A percentile compares a stretch with the other conserved stretches of the same genome.
Evolutionary conservation across 2,113 vertebrate species (phyloP).

Genomic region (Channa maculata): DNA sequence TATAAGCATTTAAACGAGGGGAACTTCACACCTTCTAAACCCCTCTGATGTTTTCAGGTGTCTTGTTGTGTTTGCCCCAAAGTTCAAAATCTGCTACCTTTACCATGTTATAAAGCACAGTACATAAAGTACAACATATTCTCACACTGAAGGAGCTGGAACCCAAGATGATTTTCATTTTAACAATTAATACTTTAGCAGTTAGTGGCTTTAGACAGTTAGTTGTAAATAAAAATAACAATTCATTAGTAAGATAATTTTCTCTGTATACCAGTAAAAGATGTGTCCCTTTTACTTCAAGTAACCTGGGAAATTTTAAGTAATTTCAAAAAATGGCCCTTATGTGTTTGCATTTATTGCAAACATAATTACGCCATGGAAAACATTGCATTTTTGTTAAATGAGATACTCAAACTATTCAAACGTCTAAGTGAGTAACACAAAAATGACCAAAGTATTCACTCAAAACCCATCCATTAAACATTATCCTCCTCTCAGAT

Average conservation of each 20-base stretch:
- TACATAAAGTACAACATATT: neutral
- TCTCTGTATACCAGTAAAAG: neutral
- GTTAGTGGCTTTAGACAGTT: no score
- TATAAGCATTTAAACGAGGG: slow-evolving; percentile 19
- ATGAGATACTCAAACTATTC: slow-evolving; percentile 1
- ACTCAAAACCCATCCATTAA: neutral
- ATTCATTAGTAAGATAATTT: neutral
- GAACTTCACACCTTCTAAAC: neutral
- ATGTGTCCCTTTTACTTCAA: no score
- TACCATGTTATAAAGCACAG: no score
- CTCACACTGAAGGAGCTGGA: neutral
- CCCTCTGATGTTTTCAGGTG: no score
- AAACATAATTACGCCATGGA: neutral
- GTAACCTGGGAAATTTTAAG: no score
- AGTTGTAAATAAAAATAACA: no score
- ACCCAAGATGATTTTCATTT: neutral
- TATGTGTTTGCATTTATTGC: slow-evolving; percentile 34
- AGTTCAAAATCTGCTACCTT: no score
- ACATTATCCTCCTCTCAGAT: neutral
- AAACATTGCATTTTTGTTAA: slow-evolving; percentile 22
- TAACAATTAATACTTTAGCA: neutral
- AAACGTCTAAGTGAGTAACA: neutral
- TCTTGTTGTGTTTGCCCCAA: no score
- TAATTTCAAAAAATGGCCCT: neutral
- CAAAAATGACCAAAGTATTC: neutral